Evolutionary conservation across 2,797 vertebrate genomes (phyloP).

Genomic region (Ficedula albicollis): DNA sequence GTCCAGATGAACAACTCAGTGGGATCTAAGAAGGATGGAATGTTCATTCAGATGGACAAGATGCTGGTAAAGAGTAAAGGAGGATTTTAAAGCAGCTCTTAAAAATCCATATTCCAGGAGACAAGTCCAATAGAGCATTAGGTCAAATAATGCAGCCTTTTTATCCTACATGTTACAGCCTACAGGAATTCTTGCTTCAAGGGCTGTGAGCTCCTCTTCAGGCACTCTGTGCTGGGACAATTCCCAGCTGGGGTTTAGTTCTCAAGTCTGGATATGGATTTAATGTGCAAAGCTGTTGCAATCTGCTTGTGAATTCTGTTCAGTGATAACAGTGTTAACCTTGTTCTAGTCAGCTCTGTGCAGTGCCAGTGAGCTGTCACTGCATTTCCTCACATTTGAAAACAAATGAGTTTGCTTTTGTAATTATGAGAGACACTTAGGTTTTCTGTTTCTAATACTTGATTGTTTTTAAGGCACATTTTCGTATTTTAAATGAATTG

Average conservation of each 20-base stretch:
- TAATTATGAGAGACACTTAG: background rate
- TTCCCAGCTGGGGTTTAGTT: background rate
- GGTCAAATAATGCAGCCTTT: background rate
- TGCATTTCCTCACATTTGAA: background rate
- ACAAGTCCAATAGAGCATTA: background rate
- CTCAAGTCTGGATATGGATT: background rate
- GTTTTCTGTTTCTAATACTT: background rate
- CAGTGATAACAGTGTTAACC: background rate
- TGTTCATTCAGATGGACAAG: background rate
- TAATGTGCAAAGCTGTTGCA: background rate
- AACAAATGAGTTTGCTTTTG: constrained; percentile 7
- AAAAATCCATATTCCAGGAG: background rate
- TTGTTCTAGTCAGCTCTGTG: background rate
- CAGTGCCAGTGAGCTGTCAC: background rate
- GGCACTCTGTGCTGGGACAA: background rate
- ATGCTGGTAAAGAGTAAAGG: background rate
- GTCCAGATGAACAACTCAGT: background rate
- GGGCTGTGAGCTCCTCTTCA: background rate
- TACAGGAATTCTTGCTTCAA: background rate
- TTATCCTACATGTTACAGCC: background rate
- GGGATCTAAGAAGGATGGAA: background rate
- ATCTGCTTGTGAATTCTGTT: background rate
- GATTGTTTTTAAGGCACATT: background rate
- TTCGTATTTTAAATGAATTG: background rate
- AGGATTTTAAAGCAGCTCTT: background rate